Evolutionary conservation across 2,113 vertebrate species (phyloP), one percentile per base, ranked within the genome.

Genomic region (Albula glossodonta): DNA sequence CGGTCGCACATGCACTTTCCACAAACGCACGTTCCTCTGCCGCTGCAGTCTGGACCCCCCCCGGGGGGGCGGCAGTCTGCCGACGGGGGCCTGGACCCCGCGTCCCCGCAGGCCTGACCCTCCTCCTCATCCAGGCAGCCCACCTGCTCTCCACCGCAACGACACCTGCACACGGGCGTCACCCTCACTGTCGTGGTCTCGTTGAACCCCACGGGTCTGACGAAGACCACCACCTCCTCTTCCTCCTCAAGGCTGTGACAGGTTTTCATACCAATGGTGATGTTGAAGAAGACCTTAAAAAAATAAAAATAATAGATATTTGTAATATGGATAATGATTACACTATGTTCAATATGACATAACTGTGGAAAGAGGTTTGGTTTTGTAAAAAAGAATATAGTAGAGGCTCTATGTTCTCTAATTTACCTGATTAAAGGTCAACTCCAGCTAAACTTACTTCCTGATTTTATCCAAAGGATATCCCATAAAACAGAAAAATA

Each of bases 191-290:
- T 91, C 5, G 95, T 89, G 49, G 97, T 97, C 95, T 99, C 98
- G 88, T 99, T 99, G 94, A 98, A 99, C 90, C 98, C 98, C 91
- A 99, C 96, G 2, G 98, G 97, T 85, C 93, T 97, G 86, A 99
- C 93, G 52, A 91, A 25, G 56, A 96, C 93, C 12, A 93, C 93
- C 49, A 95, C 94, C 86, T 95, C 95, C 90, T 94, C 95, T 7
- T 66, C 60, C 22, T 22, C 60, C 86, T 92, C 91, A n/a, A 90
- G 88, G 25, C 22, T 31, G 50, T 96, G 93, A 87, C 97, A 99
- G 80, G 90, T 94, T 88, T 87, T 94, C 95, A 97, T 96, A 86
- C 94, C 95, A 83, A 99, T 66, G 0, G 97, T 97, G 88, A 99
- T 90, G 78, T 97, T 99, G 90, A 99, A 99, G 92, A 96, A 94